Percentiles rank a stretch among this genome's conserved stretches.
Evolutionary conservation across 2,113 vertebrate species (phyloP).

Genomic region (Eurystomus gularis): DNA sequence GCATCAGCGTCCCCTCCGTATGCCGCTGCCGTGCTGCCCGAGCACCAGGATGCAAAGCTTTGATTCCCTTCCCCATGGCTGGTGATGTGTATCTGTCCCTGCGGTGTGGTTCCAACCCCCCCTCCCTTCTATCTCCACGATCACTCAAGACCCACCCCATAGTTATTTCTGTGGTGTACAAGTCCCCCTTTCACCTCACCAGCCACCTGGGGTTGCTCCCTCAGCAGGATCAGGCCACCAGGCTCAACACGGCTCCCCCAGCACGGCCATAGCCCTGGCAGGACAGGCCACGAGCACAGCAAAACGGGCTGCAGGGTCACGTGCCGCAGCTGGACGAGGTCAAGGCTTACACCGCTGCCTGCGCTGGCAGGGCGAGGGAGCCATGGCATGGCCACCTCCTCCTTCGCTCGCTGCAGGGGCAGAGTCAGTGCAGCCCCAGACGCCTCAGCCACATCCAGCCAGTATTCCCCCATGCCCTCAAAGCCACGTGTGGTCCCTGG

Average conservation of each 20-base stretch:
- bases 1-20: rapidly evolving
- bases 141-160: neutral
- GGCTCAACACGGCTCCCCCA: rapidly evolving
- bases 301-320: rapidly evolving
- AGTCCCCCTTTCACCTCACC: no score
- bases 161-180: neutral
- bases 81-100: neutral
- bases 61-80: neutral
- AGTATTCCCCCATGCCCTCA: no score
- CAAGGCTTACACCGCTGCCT: no score
- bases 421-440: neutral
- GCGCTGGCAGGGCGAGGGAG: neutral
- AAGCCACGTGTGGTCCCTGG: neutral
- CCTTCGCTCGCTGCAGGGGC: neutral
- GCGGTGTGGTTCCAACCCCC: neutral
- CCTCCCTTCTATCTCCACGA: rapidly evolving
- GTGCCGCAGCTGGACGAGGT: rapidly evolving
- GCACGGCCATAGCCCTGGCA: neutral
- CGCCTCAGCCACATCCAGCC: no score
- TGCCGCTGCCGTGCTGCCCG: neutral
- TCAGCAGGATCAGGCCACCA: neutral
- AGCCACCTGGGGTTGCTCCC: neutral
- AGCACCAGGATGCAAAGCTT: neutral
- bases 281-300: rapidly evolving
- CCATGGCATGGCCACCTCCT: rapidly evolving